A percentile compares a stretch with the other conserved stretches of the same genome.
These are phyloP conservation scores for Semnornis frantzii DNA, from an alignment of 2,113 vertebrate genomes.

Conservation along the genomic window DNA sequence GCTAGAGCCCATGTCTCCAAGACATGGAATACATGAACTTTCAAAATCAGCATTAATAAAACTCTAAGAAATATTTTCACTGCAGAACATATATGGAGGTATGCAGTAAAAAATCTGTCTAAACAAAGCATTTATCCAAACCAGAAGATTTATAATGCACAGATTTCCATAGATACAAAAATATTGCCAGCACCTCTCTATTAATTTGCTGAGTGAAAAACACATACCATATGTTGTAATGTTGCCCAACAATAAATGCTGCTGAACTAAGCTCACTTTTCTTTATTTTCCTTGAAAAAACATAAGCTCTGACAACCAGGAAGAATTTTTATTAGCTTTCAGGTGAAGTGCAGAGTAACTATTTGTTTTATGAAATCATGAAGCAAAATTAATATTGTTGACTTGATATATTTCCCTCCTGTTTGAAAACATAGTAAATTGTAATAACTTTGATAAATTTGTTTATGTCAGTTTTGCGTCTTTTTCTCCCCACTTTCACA, in stretches of 20 bases:
- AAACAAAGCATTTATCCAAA: constrained; percentile 7
- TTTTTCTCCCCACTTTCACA: background rate
- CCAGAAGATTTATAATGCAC: constrained; percentile 23
- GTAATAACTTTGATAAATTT: constrained; percentile 55
- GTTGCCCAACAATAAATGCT: constrained; percentile 47
- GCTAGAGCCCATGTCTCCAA: background rate
- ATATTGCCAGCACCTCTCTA: background rate
- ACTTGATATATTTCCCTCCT: constrained; percentile 50
- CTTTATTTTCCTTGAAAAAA: constrained; percentile 65
- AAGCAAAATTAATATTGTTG: constrained; percentile 45
- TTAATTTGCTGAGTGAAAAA: constrained; percentile 1
- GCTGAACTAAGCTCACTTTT: constrained; percentile 57
- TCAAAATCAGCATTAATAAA: constrained; percentile 47
- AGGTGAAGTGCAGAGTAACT: constrained; percentile 18
- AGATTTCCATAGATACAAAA: constrained; percentile 24
- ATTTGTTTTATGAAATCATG: constrained; percentile 69
- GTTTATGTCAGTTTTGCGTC: background rate
- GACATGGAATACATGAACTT: background rate
- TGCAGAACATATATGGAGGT: background rate
- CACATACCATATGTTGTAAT: background rate
- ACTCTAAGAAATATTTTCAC: background rate
- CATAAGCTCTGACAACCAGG: constrained; percentile 7
- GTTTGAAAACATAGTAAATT: constrained; percentile 61
- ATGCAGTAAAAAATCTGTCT: background rate
- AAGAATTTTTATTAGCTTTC: constrained; percentile 56